Conservation (phyloP, 1,140 invertebrate species). For the Melitaea cinxia region DNA sequence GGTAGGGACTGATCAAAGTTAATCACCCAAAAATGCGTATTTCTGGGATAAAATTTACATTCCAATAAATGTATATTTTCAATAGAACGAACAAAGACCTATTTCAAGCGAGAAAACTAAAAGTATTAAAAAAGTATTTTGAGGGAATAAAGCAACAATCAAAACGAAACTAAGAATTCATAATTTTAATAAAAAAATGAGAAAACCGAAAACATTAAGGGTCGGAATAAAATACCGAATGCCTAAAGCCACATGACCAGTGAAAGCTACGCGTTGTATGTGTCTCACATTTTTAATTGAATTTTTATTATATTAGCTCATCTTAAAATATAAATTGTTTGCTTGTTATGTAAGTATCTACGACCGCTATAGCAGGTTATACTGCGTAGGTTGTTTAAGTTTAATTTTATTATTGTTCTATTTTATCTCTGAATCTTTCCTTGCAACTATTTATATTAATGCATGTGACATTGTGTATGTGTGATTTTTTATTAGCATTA, state of each 20-base stretch:
- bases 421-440: too few species aligned
- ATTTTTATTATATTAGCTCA: too few species aligned
- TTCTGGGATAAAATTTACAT: not conserved
- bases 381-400: too few species aligned
- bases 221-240: constrained; percentile 20
- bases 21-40: not conserved
- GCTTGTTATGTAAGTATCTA: too few species aligned
- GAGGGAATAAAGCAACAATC: constrained; percentile 14
- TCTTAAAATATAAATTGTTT: too few species aligned
- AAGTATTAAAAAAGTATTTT: constrained; percentile 6
- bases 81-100: not conserved
- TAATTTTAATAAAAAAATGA: constrained; percentile 22
- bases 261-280: not conserved
- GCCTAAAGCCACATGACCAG: constrained; percentile 11
- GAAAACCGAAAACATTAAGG: constrained; percentile 26
- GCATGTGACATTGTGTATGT: too few species aligned
- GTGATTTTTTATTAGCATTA: too few species aligned
- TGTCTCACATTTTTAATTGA: not conserved
- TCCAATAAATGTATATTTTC: not conserved
- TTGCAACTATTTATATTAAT: too few species aligned
- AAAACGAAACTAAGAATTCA: constrained; percentile 16
- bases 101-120: not conserved
- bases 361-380: too few species aligned
- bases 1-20: too few species aligned
- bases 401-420: too few species aligned